Base-by-base conservation (phyloP, 1,140 invertebrate genomes). In the Lordiphosa clarofinis region DNA sequence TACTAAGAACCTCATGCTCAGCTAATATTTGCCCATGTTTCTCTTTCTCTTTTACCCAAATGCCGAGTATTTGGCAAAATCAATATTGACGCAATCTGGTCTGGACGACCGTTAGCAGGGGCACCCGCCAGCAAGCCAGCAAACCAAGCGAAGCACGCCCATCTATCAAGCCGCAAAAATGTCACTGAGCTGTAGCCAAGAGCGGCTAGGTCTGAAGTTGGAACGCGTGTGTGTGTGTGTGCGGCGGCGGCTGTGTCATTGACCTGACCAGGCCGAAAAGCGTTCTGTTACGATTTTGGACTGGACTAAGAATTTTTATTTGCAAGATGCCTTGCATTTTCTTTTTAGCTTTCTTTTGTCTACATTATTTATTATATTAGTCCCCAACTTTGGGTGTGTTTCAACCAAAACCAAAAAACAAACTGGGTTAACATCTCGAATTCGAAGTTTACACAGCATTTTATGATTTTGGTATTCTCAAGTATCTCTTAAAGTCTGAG, bases 341-440 rank as follows among this genome's bases (percentile, higher is more conserved):
- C 11, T 12, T 28, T 28, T 28, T 0, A 28, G 24, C 24, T 28
- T 28, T 28, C 24, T 28, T 28, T 42, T 38, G 31, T 60, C 33
- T 40, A 9, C 13, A 52, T 60, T 69, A 62, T 71, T 81, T 68
- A 63, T 75, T 63, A 61, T 66, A 58, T 73, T 58, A 49, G 31
- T 13, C n/a, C 33, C 21, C 21, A 31, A 47, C 57, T 52, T 61
- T 56, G 78, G 72, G 76, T 82, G 76, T 81, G 71, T 67, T 62
- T 49, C 48, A n/a, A 33, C 37, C 19, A 33, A 44, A 28, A 28
- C 57, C 73, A 60, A 50, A 79, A 65, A 65, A 55, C 61, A 61
- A 84, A 86, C 70, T 84, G 78, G 79, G 78, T 84, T 86, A 84
- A 86, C 78, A 60, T 49, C 43, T 37, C 50, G 55, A 70, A 59